phyloP scores from a whole-genome alignment of 2,113 vertebrate genomes.

The Phalacrocorax pelagicus region DNA sequence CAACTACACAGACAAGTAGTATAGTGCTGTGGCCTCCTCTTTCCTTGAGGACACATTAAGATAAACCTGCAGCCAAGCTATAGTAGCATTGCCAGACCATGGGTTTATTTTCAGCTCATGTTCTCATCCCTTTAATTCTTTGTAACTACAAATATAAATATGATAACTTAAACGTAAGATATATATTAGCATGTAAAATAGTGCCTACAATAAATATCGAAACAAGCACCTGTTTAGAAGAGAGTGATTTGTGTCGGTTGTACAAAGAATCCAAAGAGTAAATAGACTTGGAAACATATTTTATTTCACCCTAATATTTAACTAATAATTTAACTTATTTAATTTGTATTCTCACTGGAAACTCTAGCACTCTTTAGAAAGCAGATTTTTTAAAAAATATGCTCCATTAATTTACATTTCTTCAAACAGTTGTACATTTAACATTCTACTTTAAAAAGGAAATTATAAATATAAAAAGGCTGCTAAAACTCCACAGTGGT shows the following conservation, averaged over 20 bases:
- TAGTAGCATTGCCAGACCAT: background rate
- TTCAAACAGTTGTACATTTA: background rate
- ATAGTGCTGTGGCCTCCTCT: background rate
- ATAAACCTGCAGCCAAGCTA: background rate
- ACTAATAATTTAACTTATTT: background rate
- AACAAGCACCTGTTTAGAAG: background rate
- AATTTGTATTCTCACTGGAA: background rate
- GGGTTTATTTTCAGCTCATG: background rate
- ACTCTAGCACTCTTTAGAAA: background rate
- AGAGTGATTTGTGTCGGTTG: background rate
- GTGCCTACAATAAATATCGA: background rate
- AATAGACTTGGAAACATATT: background rate
- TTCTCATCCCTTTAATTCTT: background rate
- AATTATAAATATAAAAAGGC: background rate
- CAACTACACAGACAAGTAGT: background rate
- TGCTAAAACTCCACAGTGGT: background rate
- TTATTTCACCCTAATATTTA: background rate
- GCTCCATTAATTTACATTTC: background rate
- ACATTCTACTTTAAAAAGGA: background rate
- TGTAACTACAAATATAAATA: background rate
- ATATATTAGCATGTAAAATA: background rate
- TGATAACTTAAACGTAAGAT: background rate
- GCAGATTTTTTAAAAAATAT: background rate
- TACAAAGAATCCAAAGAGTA: background rate
- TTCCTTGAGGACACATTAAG: background rate